Percentiles rank a stretch among this genome's conserved stretches.
Conservation (phyloP, 2,113 vertebrate genomes). For the Chrysochloris asiatica region DNA sequence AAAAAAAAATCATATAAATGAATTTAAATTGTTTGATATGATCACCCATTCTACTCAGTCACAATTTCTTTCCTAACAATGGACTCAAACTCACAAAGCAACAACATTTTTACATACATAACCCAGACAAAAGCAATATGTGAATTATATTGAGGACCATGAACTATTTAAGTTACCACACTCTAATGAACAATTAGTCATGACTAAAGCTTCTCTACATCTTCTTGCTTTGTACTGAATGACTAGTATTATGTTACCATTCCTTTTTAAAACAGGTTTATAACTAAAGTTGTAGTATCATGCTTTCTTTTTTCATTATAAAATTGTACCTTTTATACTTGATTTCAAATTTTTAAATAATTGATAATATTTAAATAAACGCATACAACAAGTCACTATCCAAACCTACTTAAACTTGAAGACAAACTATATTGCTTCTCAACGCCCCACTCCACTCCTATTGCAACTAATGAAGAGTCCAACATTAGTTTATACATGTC, state of each 20-base stretch:
- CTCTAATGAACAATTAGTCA: not conserved
- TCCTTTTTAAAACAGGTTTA: not conserved
- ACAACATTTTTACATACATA: slow-evolving; percentile 4
- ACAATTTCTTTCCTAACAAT: no score
- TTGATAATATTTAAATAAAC: slow-evolving; percentile 18
- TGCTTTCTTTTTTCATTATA: not conserved
- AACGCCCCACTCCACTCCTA: not conserved
- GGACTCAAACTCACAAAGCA: no score
- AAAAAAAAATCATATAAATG: no score
- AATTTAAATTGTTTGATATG: no score
- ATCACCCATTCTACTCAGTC: no score
- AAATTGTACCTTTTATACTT: not conserved
- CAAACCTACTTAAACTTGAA: slow-evolving; percentile 7
- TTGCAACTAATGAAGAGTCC: not conserved
- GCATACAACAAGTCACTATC: not conserved
- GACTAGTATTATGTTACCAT: not conserved
- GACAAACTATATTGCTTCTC: not conserved
- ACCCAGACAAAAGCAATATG: slow-evolving; percentile 17
- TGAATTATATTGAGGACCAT: slow-evolving; percentile 44
- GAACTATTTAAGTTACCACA: not conserved
- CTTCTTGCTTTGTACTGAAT: not conserved
- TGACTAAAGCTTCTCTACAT: slow-evolving; percentile 22
- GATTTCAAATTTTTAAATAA: not conserved
- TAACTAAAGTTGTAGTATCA: not conserved
- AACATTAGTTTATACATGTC: not conserved